A percentile compares a stretch with the other conserved stretches of the same genome.
Evolutionary conservation across 2,113 vertebrate species (phyloP).

Genomic region (Piliocolobus tephrosceles): DNA sequence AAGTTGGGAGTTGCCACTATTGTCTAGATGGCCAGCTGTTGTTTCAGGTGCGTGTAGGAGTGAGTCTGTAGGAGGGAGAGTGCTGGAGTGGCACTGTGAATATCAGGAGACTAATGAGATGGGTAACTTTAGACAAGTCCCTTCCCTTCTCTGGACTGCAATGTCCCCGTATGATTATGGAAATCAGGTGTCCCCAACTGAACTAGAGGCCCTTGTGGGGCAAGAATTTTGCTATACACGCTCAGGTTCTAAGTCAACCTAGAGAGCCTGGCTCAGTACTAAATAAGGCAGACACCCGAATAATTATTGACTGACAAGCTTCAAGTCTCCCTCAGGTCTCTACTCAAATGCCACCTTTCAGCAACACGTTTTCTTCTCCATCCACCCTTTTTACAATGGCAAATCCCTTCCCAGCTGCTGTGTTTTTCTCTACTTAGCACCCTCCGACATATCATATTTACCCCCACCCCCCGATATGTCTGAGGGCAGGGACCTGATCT

Average conservation of each 20-base stretch:
- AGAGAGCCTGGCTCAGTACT: not conserved
- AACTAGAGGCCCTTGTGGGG: not conserved
- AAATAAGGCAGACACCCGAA: not conserved
- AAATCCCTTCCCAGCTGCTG: not conserved
- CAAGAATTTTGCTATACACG: not conserved
- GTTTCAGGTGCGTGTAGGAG: conserved; percentile 44
- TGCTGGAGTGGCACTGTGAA: not conserved
- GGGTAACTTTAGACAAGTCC: conserved; percentile 23
- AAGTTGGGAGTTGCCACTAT: not conserved
- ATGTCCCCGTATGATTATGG: not conserved
- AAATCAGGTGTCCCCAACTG: not conserved
- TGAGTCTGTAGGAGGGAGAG: not conserved
- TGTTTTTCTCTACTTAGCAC: not conserved
- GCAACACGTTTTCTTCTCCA: not conserved
- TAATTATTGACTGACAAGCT: not conserved
- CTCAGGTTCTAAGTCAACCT: not conserved
- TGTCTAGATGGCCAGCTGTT: conserved; percentile 44
- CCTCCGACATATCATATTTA: not conserved
- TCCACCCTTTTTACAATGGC: not conserved
- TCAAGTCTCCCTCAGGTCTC: not conserved
- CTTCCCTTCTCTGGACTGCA: not conserved
- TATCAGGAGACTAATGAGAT: not conserved
- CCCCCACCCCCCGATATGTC: not conserved
- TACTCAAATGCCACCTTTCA: not conserved
- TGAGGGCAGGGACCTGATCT: not conserved